Evolutionary conservation across 2,113 vertebrate species (phyloP).

Genomic region (Rhodinocichla rosea): DNA sequence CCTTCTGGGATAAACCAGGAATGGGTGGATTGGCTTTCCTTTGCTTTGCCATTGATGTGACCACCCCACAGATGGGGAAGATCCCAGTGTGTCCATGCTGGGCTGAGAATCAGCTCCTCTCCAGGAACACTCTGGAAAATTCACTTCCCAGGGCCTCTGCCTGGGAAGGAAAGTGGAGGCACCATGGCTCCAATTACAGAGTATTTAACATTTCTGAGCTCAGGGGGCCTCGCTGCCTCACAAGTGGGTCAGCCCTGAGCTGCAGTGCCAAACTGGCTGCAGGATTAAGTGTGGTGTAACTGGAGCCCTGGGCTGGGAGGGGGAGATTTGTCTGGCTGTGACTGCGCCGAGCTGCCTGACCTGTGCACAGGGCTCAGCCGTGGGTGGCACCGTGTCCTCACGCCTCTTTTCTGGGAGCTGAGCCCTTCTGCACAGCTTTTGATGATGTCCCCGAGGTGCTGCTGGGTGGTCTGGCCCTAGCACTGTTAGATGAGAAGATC

Average conservation of each 20-base stretch:
- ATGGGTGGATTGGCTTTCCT: neutral
- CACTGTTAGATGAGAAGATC: neutral
- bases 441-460: neutral
- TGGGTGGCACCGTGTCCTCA: neutral
- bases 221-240: neutral
- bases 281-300: slow-evolving; percentile 54
- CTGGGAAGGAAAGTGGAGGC: neutral
- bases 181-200: slow-evolving; percentile 17
- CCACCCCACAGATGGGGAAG: neutral
- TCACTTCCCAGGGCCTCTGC: neutral
- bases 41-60: neutral
- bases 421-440: neutral
- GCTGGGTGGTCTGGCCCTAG: neutral
- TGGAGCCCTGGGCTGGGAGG: neutral
- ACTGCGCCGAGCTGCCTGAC: neutral
- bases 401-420: rapidly evolving
- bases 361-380: neutral
- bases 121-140: neutral
- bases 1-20: slow-evolving; percentile 27
- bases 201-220: slow-evolving; percentile 31
- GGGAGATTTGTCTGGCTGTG: neutral
- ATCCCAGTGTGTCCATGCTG: neutral
- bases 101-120: rapidly evolving
- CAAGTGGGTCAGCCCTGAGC: slow-evolving; percentile 7
- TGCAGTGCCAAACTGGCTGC: neutral